Evolutionary conservation across 2,888 invertebrate genomes (phyloP), one percentile per base, ranked within the genome.

Genomic region (Eupithecia abbreviata): DNA sequence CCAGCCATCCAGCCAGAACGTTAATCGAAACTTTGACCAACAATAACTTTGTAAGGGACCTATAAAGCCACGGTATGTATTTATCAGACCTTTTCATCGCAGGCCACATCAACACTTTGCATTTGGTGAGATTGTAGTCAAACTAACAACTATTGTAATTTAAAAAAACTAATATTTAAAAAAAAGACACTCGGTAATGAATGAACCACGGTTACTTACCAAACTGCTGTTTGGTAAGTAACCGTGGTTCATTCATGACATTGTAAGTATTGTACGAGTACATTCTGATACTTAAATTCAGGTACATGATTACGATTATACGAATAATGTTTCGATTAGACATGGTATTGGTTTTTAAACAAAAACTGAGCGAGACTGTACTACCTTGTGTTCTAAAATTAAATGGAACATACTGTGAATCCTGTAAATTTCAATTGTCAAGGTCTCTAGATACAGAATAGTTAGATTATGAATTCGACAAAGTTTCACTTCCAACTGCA

Each of bases 1-100:
- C n/a, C 7, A 55, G 55, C n/a, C 55, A 7, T 58, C 55, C n/a
- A n/a, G 51, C 15, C 55, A 55, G 55, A 55, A 55, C n/a, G n/a
- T 55, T 15, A 55, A 58, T 58, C 18, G 81, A 81, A 84, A 85
- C 85, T 86, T 85, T 84, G 85, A 84, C 82, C 83, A 82, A 81
- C 83, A 74, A 79, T 77, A 79, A 74, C 66, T 49, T 81, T 18
- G 10, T 18, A 18, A 7, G 2, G 55, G 30, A 30, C 30, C 30
- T n/a, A n/a, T 55, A 0, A n/a, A n/a, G n/a, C 7, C 55, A 1
- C 55, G 12, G 9, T 51, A 51, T 51, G 49, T 49, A 51, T 55
- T 55, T 55, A 55, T 55, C 55, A 10, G 30, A 30, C 30, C 30
- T 30, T 30, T 30, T 30, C 30, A 30, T 30, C 30, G 30, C 30